Evolutionary conservation across 2,888 invertebrate genomes (phyloP), one percentile per base, ranked within the genome.

Genomic region (Hypomecis punctinalis): DNA sequence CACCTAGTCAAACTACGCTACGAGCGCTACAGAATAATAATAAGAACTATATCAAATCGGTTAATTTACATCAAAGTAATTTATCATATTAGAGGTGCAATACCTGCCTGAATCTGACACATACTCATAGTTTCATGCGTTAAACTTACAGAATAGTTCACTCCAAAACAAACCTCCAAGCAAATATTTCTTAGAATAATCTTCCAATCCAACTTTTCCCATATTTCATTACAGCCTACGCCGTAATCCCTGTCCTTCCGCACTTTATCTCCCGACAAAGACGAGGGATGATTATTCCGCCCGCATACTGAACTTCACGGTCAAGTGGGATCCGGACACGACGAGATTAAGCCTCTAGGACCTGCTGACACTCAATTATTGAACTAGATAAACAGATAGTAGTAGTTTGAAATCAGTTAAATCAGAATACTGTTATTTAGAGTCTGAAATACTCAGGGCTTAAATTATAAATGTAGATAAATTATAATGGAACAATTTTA

Each of bases 241-340:
- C 66, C 65, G 63, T 68, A 67, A 58, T 68, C 67, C 63, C 60
- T 63, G 56, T 66, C 61, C 57, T 40, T 69, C 68, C 66, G 63
- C 66, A 78, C 75, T 79, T 81, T 78, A 79, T 79, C 80, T 79
- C 72, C 53, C 9, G 63, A 76, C 74, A 75, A 79, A 79, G 75
- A 72, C 74, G 70, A 66, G 63, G 67, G 74, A 78, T 75, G 75
- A 82, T 84, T 83, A 83, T 83, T 83, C 83, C 70, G 63, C 84
- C 84, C 84, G 84, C 83, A 83, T 82, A 73, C 71, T 75, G 79
- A 82, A 77, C 78, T 76, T 80, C 75, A 77, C 72, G 78, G 81
- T 70, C 77, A 80, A 83, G 73, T 80, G 73, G 72, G 68, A 72
- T 62, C 72, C 60, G 74, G 68, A 74, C 73, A 73, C 69, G 68